Evolutionary conservation across 2,113 vertebrate species (phyloP).

Genomic region (Perognathus longimembris): DNA sequence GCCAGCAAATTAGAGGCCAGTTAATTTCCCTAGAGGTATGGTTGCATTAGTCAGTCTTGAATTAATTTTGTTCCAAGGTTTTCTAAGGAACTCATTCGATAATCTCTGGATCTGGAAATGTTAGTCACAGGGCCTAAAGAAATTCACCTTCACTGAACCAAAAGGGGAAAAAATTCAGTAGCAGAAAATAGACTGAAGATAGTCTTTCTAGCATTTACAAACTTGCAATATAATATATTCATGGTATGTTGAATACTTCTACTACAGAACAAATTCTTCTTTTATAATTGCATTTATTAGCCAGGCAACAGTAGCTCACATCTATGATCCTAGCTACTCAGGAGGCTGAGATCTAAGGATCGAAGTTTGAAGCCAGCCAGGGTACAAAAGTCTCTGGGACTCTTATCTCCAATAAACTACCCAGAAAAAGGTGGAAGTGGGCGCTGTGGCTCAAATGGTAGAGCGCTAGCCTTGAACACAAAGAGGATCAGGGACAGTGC

Average conservation of each 20-base stretch:
- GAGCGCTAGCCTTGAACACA: too few relatives aligned
- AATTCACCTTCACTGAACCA: constrained; percentile 54
- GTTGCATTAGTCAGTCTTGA: constrained; percentile 60
- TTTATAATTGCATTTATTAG: too few relatives aligned
- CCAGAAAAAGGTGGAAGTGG: too few relatives aligned
- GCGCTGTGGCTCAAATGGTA: too few relatives aligned
- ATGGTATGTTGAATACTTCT: background rate
- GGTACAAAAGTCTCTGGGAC: too few relatives aligned
- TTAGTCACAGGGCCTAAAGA: constrained; percentile 65
- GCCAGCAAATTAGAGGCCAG: constrained; percentile 48
- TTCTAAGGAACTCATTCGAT: constrained; percentile 74
- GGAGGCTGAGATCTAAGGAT: too few relatives aligned
- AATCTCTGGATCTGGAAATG: constrained; percentile 61
- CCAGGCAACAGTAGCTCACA: too few relatives aligned
- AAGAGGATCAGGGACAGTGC: too few relatives aligned
- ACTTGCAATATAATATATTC: background rate
- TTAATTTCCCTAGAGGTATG: constrained; percentile 56
- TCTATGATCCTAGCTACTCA: too few relatives aligned
- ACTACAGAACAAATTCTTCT: background rate
- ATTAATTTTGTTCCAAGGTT: constrained; percentile 69
- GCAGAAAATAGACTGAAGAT: constrained; percentile 24
- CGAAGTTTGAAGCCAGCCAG: too few relatives aligned
- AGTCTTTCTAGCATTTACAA: background rate
- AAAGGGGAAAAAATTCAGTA: background rate
- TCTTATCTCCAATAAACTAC: too few relatives aligned